phyloP scores from a whole-genome alignment of 2,797 vertebrate genomes.

The Anomalospiza imberbis region DNA sequence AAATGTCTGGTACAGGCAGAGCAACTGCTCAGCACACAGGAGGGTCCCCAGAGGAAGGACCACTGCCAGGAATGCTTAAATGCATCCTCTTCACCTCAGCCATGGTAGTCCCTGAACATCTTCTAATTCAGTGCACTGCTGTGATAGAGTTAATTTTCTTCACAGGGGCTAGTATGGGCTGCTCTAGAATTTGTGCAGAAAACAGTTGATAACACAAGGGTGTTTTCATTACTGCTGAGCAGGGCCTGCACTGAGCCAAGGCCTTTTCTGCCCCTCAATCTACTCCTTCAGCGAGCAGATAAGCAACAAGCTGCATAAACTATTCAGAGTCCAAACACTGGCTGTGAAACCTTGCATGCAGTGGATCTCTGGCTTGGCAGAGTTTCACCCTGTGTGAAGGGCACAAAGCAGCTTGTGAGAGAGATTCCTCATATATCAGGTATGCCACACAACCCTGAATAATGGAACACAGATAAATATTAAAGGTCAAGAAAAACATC shows the following conservation, averaged over 20 bases:
- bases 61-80: background rate
- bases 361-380: background rate
- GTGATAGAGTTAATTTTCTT: background rate
- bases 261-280: background rate
- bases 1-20: background rate
- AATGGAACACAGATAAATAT: background rate
- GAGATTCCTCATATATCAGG: background rate
- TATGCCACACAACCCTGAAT: background rate
- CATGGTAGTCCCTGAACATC: too few relatives aligned
- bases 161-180: background rate
- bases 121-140: background rate
- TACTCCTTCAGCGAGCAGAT: background rate
- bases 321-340: background rate
- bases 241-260: background rate
- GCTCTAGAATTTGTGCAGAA: background rate
- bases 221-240: background rate
- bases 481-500: background rate
- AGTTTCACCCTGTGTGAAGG: background rate
- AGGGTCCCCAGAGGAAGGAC: background rate
- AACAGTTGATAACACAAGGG: background rate
- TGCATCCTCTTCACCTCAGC: background rate
- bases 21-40: fast-evolving
- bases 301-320: background rate
- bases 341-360: background rate
- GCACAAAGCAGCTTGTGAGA: background rate